Percentiles rank a stretch among this genome's conserved stretches.
These are phyloP conservation scores for Dromius quadrimaculatus DNA, from an alignment of 2,888 invertebrate genomes.

Conservation along the genomic window DNA sequence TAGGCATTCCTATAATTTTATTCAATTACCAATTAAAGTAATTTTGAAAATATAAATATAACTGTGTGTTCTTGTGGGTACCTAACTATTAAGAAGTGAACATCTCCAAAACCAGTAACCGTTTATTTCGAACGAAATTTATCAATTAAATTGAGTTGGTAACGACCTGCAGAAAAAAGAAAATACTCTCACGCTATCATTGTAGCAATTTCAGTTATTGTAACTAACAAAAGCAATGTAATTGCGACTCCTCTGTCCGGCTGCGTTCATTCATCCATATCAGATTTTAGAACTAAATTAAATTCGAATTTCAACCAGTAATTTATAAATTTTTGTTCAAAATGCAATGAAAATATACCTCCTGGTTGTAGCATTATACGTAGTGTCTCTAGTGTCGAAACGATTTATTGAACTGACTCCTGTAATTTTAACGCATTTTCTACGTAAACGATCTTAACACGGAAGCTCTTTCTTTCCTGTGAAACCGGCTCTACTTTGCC, in stretches of 20 bases:
- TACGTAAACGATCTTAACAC: slow-evolving; percentile 55
- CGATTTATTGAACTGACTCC: slow-evolving; percentile 56
- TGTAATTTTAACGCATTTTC: slow-evolving; percentile 56
- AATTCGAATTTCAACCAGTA: too few relatives aligned
- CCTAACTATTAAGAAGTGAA: slow-evolving; percentile 35
- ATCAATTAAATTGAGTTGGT: slow-evolving; percentile 30
- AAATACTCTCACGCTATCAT: slow-evolving; percentile 35
- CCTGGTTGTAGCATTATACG: background rate
- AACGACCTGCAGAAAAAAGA: slow-evolving; percentile 30
- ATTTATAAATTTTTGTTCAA: too few relatives aligned
- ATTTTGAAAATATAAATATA: slow-evolving; percentile 5
- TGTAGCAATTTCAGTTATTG: slow-evolving; percentile 39
- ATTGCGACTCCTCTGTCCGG: background rate
- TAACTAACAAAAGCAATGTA: slow-evolving; percentile 39
- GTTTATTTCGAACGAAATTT: slow-evolving; percentile 43
- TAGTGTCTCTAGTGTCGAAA: slow-evolving; percentile 56
- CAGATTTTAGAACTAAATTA: too few relatives aligned
- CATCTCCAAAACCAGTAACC: slow-evolving; percentile 30
- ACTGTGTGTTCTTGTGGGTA: slow-evolving; percentile 4
- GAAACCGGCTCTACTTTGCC: slow-evolving; percentile 20
- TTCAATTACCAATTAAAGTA: slow-evolving; percentile 31
- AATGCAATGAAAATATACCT: background rate
- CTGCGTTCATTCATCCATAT: slow-evolving; percentile 1
- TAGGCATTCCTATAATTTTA: slow-evolving; percentile 36
- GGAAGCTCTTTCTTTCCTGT: slow-evolving; percentile 49